These are phyloP conservation scores for Limnephilus auricula DNA, from an alignment of 2,888 invertebrate species.

Conservation along the genomic window DNA sequence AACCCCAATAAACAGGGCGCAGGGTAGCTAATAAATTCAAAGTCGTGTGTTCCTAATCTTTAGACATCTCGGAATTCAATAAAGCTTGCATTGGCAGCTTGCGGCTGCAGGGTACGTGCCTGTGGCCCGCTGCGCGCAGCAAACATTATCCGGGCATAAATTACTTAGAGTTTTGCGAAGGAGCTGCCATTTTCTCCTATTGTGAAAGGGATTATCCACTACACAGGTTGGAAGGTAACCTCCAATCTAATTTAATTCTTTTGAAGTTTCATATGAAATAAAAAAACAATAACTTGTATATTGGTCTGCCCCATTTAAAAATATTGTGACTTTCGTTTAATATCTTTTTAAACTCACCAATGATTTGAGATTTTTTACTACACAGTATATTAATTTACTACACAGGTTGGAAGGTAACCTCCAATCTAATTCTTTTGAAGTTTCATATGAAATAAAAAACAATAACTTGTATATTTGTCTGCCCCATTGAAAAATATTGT, in stretches of 20 bases:
- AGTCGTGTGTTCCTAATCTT: neutral
- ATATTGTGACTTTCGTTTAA: neutral
- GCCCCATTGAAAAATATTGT: neutral
- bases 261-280: neutral
- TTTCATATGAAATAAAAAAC: no score
- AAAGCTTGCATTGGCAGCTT: conserved; percentile 14
- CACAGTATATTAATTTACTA: no score
- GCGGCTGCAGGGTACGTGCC: neutral
- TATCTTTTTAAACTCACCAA: neutral
- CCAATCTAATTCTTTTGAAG: neutral
- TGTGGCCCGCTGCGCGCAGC: neutral
- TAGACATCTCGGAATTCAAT: conserved; percentile 25
- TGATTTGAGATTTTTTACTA: no score
- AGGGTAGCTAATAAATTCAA: conserved; percentile 2
- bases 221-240: neutral
- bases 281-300: neutral
- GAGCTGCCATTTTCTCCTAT: neutral
- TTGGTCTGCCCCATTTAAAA: neutral
- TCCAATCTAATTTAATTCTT: neutral
- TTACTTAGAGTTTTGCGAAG: neutral
- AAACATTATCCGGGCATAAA: conserved; percentile 14
- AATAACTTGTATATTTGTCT: neutral
- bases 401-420: neutral
- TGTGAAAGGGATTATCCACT: neutral
- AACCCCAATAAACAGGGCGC: neutral